phyloP scores from a whole-genome alignment of 64 coral and sea anemone genomes.

The Actinia tenebrosa region DNA sequence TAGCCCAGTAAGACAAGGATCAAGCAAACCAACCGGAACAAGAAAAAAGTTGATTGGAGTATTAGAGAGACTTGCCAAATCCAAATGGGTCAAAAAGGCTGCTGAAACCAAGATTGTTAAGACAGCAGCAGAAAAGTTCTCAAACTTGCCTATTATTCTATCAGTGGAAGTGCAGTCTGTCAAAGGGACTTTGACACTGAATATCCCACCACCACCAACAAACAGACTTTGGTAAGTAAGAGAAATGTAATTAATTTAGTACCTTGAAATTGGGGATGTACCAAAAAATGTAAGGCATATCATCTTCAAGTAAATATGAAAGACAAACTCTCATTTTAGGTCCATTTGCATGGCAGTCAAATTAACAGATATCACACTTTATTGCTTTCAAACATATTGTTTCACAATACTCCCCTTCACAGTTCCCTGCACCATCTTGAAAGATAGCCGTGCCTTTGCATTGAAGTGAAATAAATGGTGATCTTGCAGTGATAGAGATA shows the following conservation, averaged over 20 bases:
- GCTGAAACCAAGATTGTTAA: constrained; percentile 95
- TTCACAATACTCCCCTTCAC: too few species aligned
- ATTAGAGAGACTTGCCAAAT: constrained; percentile 88
- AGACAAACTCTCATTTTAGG: too few species aligned
- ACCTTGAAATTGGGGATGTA: too few species aligned
- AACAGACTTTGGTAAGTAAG: constrained; percentile 92
- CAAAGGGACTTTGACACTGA: constrained; percentile 81
- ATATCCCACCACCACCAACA: constrained; percentile 92
- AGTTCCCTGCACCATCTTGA: too few species aligned
- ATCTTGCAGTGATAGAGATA: too few species aligned
- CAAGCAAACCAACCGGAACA: constrained; percentile 33
- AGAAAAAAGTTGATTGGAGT: constrained; percentile 85
- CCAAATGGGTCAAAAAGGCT: constrained; percentile 98
- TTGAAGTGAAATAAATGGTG: too few species aligned
- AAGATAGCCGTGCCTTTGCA: too few species aligned
- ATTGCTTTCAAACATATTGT: too few species aligned
- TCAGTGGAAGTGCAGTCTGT: constrained; percentile 82
- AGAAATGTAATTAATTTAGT: neutral
- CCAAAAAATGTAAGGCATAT: too few species aligned
- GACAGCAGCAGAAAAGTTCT: constrained; percentile 91
- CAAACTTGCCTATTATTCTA: constrained; percentile 90
- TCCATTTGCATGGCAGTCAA: too few species aligned
- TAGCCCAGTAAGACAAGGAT: constrained; percentile 9
- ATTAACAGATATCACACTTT: too few species aligned
- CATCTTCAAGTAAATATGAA: too few species aligned